A percentile compares a stretch with the other conserved stretches of the same genome.
Evolutionary conservation across 2,797 vertebrate genomes (phyloP).

Genomic region (Sphaeramia orbicularis): DNA sequence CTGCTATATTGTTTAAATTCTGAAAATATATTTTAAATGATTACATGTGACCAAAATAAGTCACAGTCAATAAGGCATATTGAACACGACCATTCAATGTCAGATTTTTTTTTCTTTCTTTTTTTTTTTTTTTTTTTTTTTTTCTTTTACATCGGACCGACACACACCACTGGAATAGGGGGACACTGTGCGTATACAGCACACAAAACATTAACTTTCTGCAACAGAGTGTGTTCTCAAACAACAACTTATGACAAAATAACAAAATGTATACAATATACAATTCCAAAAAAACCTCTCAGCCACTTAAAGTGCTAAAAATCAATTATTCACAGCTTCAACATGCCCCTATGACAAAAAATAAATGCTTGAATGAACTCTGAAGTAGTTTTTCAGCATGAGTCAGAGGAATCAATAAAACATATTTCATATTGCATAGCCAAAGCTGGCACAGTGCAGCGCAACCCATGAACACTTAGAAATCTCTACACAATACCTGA

Average conservation of each 20-base stretch:
- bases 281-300: slow-evolving; percentile 15
- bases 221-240: slow-evolving; percentile 21
- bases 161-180: slow-evolving; percentile 30
- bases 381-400: slow-evolving; percentile 13
- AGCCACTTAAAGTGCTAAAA: slow-evolving; percentile 71
- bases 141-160: slow-evolving; percentile 12
- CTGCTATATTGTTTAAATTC: slow-evolving; percentile 18
- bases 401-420: slow-evolving; percentile 32
- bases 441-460: slow-evolving; percentile 44
- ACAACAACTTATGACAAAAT: slow-evolving; percentile 28
- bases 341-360: slow-evolving; percentile 42
- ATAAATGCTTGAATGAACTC: slow-evolving; percentile 26
- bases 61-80: slow-evolving; percentile 68
- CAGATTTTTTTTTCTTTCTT: slow-evolving; percentile 30
- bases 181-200: slow-evolving; percentile 30
- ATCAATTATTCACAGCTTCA: slow-evolving; percentile 41
- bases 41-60: slow-evolving; percentile 26
- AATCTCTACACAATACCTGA: slow-evolving; percentile 14
- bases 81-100: slow-evolving; percentile 58
- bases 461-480: slow-evolving; percentile 24
- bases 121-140: no score
- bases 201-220: slow-evolving; percentile 31
- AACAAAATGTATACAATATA: slow-evolving; percentile 16
- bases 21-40: slow-evolving; percentile 1
- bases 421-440: slow-evolving; percentile 67